Percentiles rank a stretch among this genome's conserved stretches.
Evolutionary conservation across 2,113 vertebrate genomes (phyloP).

Genomic region (Terrapene triunguis): DNA sequence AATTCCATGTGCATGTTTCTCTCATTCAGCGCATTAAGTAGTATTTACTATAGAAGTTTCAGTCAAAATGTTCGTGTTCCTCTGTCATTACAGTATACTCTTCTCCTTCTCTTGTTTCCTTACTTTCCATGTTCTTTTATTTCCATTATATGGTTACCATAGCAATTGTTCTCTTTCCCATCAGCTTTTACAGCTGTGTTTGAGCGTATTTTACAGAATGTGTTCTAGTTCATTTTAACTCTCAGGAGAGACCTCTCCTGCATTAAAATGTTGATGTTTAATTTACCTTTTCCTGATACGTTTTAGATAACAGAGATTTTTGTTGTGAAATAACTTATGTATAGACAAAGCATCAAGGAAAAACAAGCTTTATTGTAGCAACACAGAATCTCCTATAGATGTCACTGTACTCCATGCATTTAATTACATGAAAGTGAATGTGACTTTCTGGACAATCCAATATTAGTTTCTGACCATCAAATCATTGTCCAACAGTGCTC

Average conservation of each 20-base stretch:
- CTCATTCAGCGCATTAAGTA: slow-evolving; percentile 23
- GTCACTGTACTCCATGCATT: slow-evolving; percentile 77
- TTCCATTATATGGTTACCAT: slow-evolving; percentile 68
- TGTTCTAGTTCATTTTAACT: slow-evolving; percentile 47
- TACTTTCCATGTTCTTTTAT: slow-evolving; percentile 49
- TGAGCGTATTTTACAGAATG: slow-evolving; percentile 33
- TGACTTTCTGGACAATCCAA: slow-evolving; percentile 1
- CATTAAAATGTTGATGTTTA: slow-evolving; percentile 39
- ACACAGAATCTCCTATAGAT: slow-evolving; percentile 74
- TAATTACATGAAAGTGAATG: background rate
- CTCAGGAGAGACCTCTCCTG: background rate
- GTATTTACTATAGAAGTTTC: slow-evolving; percentile 22
- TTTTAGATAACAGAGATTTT: slow-evolving; percentile 18
- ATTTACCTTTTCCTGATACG: slow-evolving; percentile 46
- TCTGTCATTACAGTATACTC: slow-evolving; percentile 12
- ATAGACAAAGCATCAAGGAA: background rate
- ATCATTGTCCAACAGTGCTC: slow-evolving; percentile 21
- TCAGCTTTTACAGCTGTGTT: slow-evolving; percentile 41
- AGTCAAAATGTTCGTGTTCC: background rate
- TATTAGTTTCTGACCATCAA: slow-evolving; percentile 21
- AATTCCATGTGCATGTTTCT: background rate
- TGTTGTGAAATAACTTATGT: background rate
- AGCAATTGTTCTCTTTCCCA: slow-evolving; percentile 70
- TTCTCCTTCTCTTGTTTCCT: slow-evolving; percentile 10
- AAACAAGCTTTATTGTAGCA: background rate